phyloP scores from a whole-genome alignment of 1,140 invertebrate genomes.

The Neotoxoptera formosana region DNA sequence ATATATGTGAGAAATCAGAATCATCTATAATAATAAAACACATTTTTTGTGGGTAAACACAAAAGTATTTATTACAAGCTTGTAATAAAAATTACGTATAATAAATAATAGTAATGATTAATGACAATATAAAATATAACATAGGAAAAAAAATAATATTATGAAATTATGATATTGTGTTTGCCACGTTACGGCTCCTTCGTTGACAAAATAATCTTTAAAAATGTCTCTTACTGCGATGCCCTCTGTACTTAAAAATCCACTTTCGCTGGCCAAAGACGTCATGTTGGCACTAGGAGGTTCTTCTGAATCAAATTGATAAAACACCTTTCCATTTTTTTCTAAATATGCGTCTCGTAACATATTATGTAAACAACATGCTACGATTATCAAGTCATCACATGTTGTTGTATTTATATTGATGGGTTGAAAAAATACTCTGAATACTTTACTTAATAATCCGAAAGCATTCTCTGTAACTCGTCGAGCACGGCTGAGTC shows the following conservation, averaged over 20 bases:
- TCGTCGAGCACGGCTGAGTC: conserved; percentile 3
- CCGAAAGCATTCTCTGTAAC: conserved; percentile 33
- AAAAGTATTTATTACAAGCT: too few relatives aligned
- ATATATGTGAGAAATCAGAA: neutral
- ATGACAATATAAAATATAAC: neutral
- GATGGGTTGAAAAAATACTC: conserved; percentile 9
- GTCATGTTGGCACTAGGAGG: too few relatives aligned
- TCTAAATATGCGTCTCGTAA: conserved; percentile 4
- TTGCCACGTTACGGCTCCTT: neutral
- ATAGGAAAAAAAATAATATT: neutral
- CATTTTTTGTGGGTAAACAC: neutral
- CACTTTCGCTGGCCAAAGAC: neutral
- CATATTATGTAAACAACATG: neutral
- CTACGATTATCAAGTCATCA: neutral
- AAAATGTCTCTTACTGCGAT: neutral
- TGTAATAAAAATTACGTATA: too few relatives aligned
- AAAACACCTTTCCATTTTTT: neutral
- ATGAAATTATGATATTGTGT: neutral
- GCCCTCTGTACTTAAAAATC: neutral
- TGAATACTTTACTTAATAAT: neutral
- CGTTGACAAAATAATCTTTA: neutral
- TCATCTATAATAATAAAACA: too few relatives aligned
- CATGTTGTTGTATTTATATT: neutral
- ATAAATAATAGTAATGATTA: neutral
- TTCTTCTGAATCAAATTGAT: too few relatives aligned